These are phyloP conservation scores for Diacarnus erythraeanus DNA, from an alignment of 37 sponge, comb jelly and placozoan genomes.

Conservation along the genomic window DNA sequence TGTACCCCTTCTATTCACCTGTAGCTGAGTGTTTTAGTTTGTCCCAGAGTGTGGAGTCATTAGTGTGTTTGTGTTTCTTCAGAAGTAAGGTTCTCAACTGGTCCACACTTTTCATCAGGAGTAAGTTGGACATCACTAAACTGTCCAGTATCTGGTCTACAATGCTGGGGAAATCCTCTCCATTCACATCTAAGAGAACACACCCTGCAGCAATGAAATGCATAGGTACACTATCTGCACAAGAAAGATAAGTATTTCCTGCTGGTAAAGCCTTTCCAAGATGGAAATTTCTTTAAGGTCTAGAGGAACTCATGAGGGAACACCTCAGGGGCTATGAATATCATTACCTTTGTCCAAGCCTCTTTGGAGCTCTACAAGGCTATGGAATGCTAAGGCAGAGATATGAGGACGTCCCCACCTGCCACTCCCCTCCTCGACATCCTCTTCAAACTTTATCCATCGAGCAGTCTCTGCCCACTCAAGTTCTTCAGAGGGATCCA, in stretches of 20 bases:
- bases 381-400: constrained; percentile 75
- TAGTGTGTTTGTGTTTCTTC: constrained; percentile 55
- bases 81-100: constrained; percentile 38
- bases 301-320: no score
- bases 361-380: constrained; percentile 56
- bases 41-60: constrained; percentile 38
- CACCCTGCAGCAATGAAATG: constrained; percentile 5
- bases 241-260: neutral
- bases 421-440: constrained; percentile 84
- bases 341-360: constrained; percentile 70
- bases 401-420: constrained; percentile 90
- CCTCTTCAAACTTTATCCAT: constrained; percentile 95
- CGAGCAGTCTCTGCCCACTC: constrained; percentile 94
- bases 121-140: constrained; percentile 8
- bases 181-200: constrained; percentile 46
- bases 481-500: constrained; percentile 4
- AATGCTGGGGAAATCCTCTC: constrained; percentile 47
- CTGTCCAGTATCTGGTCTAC: constrained; percentile 26
- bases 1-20: neutral
- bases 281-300: no score
- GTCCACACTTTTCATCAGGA: constrained; percentile 1
- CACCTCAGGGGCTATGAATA: no score
- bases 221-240: neutral
- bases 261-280: no score
- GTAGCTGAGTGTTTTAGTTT: constrained; percentile 35